A percentile compares a stretch with the other conserved stretches of the same genome.
phyloP scores from a whole-genome alignment of 1,140 invertebrate species.

The Schlechtendalia chinensis region DNA sequence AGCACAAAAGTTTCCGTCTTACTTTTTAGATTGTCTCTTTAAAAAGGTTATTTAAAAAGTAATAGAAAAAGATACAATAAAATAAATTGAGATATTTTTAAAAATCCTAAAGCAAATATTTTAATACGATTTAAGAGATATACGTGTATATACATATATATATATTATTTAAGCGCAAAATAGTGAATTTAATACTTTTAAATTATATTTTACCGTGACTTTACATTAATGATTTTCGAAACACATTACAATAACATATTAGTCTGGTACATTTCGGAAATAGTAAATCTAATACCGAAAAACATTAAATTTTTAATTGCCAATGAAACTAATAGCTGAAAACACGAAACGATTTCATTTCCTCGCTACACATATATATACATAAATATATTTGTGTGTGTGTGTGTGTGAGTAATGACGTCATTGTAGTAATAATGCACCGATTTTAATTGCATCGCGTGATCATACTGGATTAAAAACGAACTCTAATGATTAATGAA shows the following conservation, averaged over 20 bases:
- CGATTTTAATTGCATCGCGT: conserved; percentile 37
- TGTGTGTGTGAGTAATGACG: no score
- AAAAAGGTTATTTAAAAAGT: neutral
- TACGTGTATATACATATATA: neutral
- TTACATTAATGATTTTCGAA: neutral
- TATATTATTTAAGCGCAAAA: no score
- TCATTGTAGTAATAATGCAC: neutral
- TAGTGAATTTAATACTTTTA: no score
- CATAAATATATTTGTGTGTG: no score
- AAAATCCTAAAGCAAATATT: no score
- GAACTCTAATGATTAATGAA: conserved; percentile 10
- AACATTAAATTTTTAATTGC: conserved; percentile 4
- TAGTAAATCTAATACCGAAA: conserved; percentile 1
- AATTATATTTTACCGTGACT: no score
- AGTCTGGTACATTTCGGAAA: neutral
- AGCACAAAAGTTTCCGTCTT: neutral
- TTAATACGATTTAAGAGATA: neutral
- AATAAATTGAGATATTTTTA: no score
- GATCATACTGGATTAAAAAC: conserved; percentile 15
- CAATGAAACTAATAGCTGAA: neutral
- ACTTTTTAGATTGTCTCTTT: neutral
- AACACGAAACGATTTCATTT: conserved; percentile 19
- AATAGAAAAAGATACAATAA: no score
- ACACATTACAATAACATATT: neutral
- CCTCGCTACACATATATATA: neutral